Percentiles rank a stretch among this genome's conserved stretches.
Conservation (phyloP, 2,113 vertebrate genomes). For the Sardina pilchardus region DNA sequence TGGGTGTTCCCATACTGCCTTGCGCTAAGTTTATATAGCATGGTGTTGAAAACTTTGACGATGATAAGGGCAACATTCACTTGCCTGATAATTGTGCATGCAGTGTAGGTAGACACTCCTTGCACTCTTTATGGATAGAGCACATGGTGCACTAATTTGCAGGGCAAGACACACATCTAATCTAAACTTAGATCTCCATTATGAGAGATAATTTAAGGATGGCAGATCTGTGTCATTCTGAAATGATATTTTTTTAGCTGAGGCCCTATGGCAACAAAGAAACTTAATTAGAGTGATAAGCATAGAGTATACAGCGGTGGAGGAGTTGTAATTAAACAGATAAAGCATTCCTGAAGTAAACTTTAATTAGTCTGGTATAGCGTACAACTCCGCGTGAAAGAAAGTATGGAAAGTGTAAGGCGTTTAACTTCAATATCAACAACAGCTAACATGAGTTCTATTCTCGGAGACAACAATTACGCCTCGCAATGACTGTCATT, state of each 20-base stretch:
- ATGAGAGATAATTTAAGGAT: background rate
- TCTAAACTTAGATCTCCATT: constrained; percentile 9
- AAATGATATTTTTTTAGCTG: background rate
- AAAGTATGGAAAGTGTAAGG: background rate
- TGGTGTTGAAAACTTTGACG: too few relatives aligned
- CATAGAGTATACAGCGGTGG: background rate
- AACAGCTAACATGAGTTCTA: background rate
- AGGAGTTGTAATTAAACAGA: constrained; percentile 14
- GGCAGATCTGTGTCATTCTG: constrained; percentile 11
- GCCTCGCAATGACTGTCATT: background rate
- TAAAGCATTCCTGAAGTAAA: background rate
- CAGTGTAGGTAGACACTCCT: background rate
- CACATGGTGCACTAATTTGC: background rate
- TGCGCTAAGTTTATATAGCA: too few relatives aligned
- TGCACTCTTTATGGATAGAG: background rate
- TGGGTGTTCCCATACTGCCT: too few relatives aligned
- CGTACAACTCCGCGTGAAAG: background rate
- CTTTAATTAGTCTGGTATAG: background rate
- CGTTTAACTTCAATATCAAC: background rate
- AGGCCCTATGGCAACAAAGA: background rate
- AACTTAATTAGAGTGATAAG: background rate
- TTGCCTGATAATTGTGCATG: too few relatives aligned
- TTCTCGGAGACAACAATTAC: background rate
- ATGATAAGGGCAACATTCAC: too few relatives aligned
- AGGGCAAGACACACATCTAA: background rate